Base-by-base conservation (phyloP, 1,140 invertebrate genomes). In the Archegozetes longisetosus region DNA sequence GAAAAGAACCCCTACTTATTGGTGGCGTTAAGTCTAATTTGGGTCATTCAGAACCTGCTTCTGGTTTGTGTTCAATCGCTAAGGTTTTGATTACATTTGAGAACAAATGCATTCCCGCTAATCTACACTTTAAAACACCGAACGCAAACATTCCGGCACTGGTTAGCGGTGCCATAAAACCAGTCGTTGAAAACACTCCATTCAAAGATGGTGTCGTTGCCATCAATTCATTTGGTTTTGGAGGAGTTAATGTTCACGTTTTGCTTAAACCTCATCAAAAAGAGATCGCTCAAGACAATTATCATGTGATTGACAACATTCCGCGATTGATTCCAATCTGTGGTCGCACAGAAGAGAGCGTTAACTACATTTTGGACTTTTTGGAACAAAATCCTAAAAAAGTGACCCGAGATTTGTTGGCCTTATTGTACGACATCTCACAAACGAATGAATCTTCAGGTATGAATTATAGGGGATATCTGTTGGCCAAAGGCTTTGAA, bases 21-120 rank as follows among this genome's bases (percentile, higher is more conserved):
- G 94, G 94, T 2, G 95, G 92, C 0, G 85, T 95, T 0, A 98
- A 98, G 70, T 92, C 88, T 1, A 98, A 97, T 72, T 94, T 97
- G 88, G 94, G 94, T 0, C 94, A 98, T 68, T 83, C 91, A 3
- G 93, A 98, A 72, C 85, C 91, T 3, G 88, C 90, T 0, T 95
- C 91, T 23, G 65, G 88, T 40, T 70, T 94, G 0, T 89, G 88
- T 69, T 85, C 88, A 0, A 75, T 96, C 52, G 86, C 85, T 1
- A 96, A 97, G 71, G 76, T 88, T 3, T 65, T 96, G 2, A 81
- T 96, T 55, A 84, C 89, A 2, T 92, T 96, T 84, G 87, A 96
- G 73, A 68, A 77, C 27, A 84, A 84, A 29, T 71, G 84, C 2
- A 88, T 98, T 62, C 92, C 93, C 2, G 79, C 76, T 17, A 98